A percentile compares a stretch with the other conserved stretches of the same genome.
Conservation (phyloP, 2,888 invertebrate species). For the Eupithecia vulgata region DNA sequence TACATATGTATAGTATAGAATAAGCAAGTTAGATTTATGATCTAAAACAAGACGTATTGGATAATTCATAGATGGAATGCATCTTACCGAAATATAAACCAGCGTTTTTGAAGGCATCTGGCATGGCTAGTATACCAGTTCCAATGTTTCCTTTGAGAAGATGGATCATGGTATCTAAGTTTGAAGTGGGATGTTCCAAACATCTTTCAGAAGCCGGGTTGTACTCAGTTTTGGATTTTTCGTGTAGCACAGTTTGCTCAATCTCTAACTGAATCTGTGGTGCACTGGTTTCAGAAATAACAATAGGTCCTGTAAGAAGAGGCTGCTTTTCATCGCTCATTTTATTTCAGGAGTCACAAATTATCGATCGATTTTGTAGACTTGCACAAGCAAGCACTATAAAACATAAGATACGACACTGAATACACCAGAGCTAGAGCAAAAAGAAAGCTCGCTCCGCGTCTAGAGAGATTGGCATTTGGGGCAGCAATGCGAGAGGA, state of each 20-base stretch:
- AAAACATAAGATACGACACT: conserved; percentile 40
- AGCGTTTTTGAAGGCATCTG: conserved; percentile 95
- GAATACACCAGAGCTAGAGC: conserved; percentile 18
- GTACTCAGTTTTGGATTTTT: conserved; percentile 66
- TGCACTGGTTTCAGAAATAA: conserved; percentile 65
- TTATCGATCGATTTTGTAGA: conserved; percentile 24
- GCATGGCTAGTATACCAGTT: conserved; percentile 98
- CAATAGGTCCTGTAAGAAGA: conserved; percentile 80
- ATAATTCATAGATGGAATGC: background rate
- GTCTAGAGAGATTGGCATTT: conserved; percentile 40
- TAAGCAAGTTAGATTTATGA: background rate
- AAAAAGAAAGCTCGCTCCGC: conserved; percentile 27
- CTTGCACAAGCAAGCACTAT: conserved; percentile 36
- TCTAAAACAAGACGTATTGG: background rate
- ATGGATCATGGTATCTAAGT: conserved; percentile 90
- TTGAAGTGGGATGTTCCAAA: conserved; percentile 91
- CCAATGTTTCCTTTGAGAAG: conserved; percentile 91
- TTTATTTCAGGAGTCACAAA: conserved; percentile 47
- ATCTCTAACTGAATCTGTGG: conserved; percentile 70
- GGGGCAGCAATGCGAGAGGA: conserved; percentile 36
- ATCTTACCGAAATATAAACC: conserved; percentile 91
- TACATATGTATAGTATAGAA: no score
- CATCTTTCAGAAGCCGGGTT: conserved; percentile 87
- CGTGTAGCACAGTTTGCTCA: conserved; percentile 57
- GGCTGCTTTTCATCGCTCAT: conserved; percentile 90